phyloP scores from a whole-genome alignment of 1,140 invertebrate genomes.

The Lanistes nyassanus region DNA sequence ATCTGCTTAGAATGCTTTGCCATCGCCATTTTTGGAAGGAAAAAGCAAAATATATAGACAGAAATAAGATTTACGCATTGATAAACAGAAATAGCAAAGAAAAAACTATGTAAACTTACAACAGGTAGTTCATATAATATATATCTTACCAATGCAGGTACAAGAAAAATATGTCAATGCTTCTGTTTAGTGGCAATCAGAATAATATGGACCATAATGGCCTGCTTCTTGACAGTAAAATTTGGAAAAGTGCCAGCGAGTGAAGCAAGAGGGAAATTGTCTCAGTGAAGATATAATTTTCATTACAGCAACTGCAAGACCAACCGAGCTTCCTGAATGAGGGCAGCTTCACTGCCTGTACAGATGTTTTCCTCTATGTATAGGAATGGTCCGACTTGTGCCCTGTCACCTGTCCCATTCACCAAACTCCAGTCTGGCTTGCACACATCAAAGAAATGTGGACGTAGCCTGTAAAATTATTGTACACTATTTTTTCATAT shows the following conservation, averaged over 20 bases:
- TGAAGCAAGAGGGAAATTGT: too few relatives aligned
- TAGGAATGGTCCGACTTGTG: slow-evolving; percentile 13
- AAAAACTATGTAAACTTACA: background rate
- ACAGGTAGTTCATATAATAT: background rate
- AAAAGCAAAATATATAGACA: too few relatives aligned
- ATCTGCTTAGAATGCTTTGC: too few relatives aligned
- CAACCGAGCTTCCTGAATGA: slow-evolving; percentile 41
- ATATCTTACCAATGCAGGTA: background rate
- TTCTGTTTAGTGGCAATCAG: background rate
- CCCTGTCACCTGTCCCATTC: background rate
- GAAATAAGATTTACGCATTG: too few relatives aligned
- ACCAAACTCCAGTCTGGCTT: slow-evolving; percentile 38
- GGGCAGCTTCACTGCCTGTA: slow-evolving; percentile 21
- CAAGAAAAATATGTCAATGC: background rate
- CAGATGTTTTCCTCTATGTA: slow-evolving; percentile 42
- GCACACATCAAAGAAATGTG: slow-evolving; percentile 85
- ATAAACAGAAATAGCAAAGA: background rate
- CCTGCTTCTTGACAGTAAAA: slow-evolving; percentile 8
- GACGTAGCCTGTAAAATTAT: slow-evolving; percentile 77
- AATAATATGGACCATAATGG: background rate
- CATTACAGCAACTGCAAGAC: background rate
- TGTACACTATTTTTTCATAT: background rate
- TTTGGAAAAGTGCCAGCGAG: too few relatives aligned
- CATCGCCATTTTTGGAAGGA: too few relatives aligned
- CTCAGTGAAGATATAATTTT: slow-evolving; percentile 1